A percentile compares a stretch with the other conserved stretches of the same genome.
phyloP scores from a whole-genome alignment of 1,140 invertebrate genomes.

The Saxidomus purpurata region DNA sequence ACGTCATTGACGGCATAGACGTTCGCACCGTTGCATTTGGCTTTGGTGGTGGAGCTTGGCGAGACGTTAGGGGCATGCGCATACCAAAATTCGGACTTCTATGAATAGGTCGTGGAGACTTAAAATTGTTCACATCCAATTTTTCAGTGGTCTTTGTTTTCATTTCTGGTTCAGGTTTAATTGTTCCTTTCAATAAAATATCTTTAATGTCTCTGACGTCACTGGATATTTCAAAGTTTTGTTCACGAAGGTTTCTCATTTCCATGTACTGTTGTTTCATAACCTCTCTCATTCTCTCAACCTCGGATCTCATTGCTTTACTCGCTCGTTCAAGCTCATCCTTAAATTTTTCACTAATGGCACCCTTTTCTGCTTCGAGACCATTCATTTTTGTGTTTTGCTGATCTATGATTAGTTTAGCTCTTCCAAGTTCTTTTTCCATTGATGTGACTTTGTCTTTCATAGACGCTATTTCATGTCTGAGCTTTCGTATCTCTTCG shows the following conservation, averaged over 20 bases:
- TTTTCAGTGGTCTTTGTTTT: conserved; percentile 40
- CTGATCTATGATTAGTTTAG: conserved; percentile 76
- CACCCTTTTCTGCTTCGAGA: conserved; percentile 74
- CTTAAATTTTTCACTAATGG: conserved; percentile 72
- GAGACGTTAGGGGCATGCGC: conserved; percentile 27
- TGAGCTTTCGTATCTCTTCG: conserved; percentile 76
- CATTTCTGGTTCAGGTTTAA: conserved; percentile 26
- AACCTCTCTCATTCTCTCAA: conserved; percentile 81
- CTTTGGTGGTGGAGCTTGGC: conserved; percentile 26
- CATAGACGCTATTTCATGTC: conserved; percentile 73
- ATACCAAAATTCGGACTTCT: conserved; percentile 61
- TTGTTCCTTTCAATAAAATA: conserved; percentile 68
- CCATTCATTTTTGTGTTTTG: conserved; percentile 74
- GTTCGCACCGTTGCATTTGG: conserved; percentile 25
- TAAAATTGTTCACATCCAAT: conserved; percentile 64
- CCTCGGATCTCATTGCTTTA: conserved; percentile 79
- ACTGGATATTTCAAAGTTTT: conserved; percentile 78
- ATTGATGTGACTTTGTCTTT: conserved; percentile 74
- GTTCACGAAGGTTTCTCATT: conserved; percentile 78
- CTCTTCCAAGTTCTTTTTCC: conserved; percentile 76
- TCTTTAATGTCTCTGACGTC: conserved; percentile 81
- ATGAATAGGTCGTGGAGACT: conserved; percentile 29
- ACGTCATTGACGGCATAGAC: conserved; percentile 40
- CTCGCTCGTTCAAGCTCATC: conserved; percentile 80
- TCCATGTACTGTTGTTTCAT: conserved; percentile 82